Conservation (phyloP, 2,113 vertebrate species). For the Tyrannus savana region DNA sequence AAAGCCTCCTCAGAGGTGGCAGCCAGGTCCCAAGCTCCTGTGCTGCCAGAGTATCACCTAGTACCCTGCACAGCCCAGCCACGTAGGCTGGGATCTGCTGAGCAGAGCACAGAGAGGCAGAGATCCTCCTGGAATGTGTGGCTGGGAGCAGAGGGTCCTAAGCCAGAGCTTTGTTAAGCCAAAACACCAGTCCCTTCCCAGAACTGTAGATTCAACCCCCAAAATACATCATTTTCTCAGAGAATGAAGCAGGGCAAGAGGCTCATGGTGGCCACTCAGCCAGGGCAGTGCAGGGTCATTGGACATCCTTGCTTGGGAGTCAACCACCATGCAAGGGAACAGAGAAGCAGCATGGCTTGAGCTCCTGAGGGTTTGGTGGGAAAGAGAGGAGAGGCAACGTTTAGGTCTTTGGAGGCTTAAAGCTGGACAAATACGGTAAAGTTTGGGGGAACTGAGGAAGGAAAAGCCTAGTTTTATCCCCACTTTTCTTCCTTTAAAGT, state of each 20-base stretch:
- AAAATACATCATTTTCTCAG: background rate
- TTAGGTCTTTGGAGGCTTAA: background rate
- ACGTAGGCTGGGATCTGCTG: background rate
- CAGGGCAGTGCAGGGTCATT: accelerated
- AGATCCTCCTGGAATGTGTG: background rate
- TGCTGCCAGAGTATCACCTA: background rate
- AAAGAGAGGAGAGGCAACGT: background rate
- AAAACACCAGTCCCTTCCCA: background rate
- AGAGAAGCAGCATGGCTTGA: background rate
- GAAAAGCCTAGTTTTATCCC: background rate
- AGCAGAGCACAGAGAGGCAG: background rate
- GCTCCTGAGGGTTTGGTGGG: background rate
- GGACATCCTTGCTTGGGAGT: background rate
- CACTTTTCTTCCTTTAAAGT: background rate
- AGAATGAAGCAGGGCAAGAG: background rate
- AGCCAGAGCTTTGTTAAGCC: background rate
- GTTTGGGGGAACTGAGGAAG: background rate
- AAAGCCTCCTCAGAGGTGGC: background rate
- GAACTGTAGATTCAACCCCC: background rate
- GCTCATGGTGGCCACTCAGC: background rate
- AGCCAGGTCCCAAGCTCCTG: background rate
- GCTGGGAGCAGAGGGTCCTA: background rate
- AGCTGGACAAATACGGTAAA: background rate
- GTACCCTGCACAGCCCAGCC: background rate
- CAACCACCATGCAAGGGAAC: background rate